A percentile compares a stretch with the other conserved stretches of the same genome.
These are phyloP conservation scores for Drosophila subsilvestris DNA, from an alignment of 2,888 invertebrate genomes.

Conservation along the genomic window DNA sequence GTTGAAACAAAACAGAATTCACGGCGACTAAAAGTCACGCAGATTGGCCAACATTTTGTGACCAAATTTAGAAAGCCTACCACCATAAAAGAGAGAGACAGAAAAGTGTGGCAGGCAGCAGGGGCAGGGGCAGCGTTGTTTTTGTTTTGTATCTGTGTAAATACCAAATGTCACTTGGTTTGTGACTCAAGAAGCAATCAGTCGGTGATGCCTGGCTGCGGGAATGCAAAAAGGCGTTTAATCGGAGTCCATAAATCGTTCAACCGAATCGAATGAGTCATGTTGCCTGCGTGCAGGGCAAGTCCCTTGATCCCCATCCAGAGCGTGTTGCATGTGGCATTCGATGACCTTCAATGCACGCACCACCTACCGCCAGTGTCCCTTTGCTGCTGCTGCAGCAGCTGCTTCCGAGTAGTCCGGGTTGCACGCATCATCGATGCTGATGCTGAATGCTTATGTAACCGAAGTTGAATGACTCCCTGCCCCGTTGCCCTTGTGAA, in stretches of 20 bases:
- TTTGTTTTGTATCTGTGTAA: conserved; percentile 24
- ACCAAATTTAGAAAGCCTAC: conserved; percentile 73
- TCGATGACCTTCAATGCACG: conserved; percentile 55
- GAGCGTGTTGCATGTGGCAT: conserved; percentile 48
- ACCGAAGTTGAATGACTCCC: conserved; percentile 70
- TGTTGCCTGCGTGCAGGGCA: conserved; percentile 33
- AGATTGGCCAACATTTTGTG: conserved; percentile 36
- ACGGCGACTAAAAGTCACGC: conserved; percentile 17
- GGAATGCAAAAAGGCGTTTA: conserved; percentile 21
- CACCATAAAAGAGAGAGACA: conserved; percentile 41
- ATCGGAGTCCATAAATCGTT: conserved; percentile 32
- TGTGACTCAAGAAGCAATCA: conserved; percentile 33
- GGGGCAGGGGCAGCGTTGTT: conserved; percentile 15
- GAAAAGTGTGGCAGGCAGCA: conserved; percentile 8
- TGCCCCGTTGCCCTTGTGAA: conserved; percentile 47
- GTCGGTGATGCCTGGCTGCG: conserved; percentile 17
- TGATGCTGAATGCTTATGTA: conserved; percentile 60
- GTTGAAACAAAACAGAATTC: conserved; percentile 22
- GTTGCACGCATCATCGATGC: conserved; percentile 58
- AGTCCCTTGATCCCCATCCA: conserved; percentile 44
- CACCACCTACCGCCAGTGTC: conserved; percentile 16
- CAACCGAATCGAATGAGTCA: conserved; percentile 37
- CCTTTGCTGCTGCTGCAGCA: conserved; percentile 32
- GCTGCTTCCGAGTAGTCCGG: conserved; percentile 30
- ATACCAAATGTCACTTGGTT: conserved; percentile 72